Base-by-base conservation (phyloP, 1,140 invertebrate genomes). In the Heliconius hermathena region DNA sequence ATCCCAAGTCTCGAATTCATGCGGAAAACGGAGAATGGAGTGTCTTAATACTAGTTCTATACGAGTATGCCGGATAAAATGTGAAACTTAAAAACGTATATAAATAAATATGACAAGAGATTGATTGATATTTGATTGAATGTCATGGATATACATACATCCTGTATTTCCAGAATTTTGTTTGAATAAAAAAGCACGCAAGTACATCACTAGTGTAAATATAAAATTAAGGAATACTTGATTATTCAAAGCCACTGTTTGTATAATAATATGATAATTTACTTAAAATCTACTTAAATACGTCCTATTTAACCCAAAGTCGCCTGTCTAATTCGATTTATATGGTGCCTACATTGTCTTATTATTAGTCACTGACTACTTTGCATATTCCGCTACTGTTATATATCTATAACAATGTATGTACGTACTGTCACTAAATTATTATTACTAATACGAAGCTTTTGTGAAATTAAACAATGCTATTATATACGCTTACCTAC, bases 301-400 rank as follows among this genome's bases (percentile, higher is more conserved):
- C 54, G 20, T 18, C 2, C 5, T 16, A 52, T 4, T 57, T 8
- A 33, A 36, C 29, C 13, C 20, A 71, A 13, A 71, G 26, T 33
- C 70, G 71, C 52, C 5, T 70, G 3, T 66, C 54, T 29, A 66
- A 74, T 60, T 78, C 71, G 4, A 20, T 78, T 73, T 78, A 78
- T 76, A 78, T 36, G 76, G 79, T 80, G 2, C 18, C 18, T 20
- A 71, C 78, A 83, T 83, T 74, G 78, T 80, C 71, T 60, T 38
- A 73, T 73, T 79, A 83, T 83, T 83, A 83, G 79, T 83, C 82
- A 83, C 74, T 78, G 71, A 22, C 76, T 77, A 66, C 57, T 76
- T 76, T 70, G 57, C 74, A 76, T 76, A 76, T 41, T 46, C 36
- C 22, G 33, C 16, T 38, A 16, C 57, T 54, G 41, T 76, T 52